Percentiles rank a stretch among this genome's conserved stretches.
Evolutionary conservation across 2,888 invertebrate genomes (phyloP).

Genomic region (Trachelus iudaicus): DNA sequence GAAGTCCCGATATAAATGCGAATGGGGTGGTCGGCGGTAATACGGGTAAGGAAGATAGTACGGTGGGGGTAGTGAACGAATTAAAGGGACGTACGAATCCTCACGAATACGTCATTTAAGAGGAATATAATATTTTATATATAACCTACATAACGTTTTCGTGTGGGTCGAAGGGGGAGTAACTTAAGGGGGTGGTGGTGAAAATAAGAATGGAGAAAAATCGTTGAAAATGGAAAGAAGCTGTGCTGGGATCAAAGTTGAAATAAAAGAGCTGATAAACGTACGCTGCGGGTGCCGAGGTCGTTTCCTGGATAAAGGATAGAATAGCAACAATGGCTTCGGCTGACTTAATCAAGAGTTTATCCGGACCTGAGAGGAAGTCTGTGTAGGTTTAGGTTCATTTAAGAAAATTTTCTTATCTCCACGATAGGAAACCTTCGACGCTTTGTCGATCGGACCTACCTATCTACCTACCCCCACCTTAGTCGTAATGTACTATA

Average conservation of each 20-base stretch:
- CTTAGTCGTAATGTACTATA: background rate
- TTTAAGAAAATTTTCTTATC: conserved; percentile 23
- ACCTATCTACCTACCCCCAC: background rate
- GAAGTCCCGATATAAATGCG: background rate
- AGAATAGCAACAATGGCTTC: conserved; percentile 15
- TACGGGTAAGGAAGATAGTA: background rate
- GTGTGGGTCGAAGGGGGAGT: too few relatives aligned
- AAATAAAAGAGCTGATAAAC: conserved; percentile 32
- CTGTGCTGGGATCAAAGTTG: conserved; percentile 4
- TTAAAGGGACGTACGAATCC: too few relatives aligned
- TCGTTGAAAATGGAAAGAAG: background rate
- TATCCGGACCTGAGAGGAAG: conserved; percentile 10
- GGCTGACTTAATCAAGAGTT: conserved; percentile 20
- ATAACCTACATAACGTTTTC: too few relatives aligned
- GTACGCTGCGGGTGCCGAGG: background rate
- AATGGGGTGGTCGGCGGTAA: background rate
- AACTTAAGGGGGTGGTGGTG: too few relatives aligned
- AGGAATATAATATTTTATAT: too few relatives aligned
- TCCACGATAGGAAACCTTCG: background rate
- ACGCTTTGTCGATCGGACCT: background rate
- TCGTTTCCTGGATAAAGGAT: conserved; percentile 7
- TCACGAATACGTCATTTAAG: too few relatives aligned
- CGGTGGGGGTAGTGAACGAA: background rate
- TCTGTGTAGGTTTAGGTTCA: conserved; percentile 12
- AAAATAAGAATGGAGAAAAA: background rate